Percentiles rank a stretch among this genome's conserved stretches.
Evolutionary conservation across 2,888 invertebrate species (phyloP).

Genomic region (Pristionchus maxplancki): DNA sequence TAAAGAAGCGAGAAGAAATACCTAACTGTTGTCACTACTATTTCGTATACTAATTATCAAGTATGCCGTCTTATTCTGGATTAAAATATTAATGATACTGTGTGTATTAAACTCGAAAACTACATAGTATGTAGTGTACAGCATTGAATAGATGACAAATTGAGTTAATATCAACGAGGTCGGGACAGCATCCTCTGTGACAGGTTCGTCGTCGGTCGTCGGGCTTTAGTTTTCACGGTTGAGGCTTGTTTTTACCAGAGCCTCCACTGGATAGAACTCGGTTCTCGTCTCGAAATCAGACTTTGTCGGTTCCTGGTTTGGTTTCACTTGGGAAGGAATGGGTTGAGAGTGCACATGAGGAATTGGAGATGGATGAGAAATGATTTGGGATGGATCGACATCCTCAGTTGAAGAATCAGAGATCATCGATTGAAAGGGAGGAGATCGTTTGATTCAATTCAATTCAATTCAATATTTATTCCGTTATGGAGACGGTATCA

Average conservation of each 20-base stretch:
- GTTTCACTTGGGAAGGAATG: not conserved
- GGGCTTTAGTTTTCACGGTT: not conserved
- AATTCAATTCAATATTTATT: too few relatives aligned
- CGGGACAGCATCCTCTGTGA: not conserved
- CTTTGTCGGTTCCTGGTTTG: not conserved
- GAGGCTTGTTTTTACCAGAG: not conserved
- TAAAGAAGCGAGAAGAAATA: not conserved
- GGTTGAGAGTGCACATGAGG: not conserved
- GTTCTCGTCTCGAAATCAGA: not conserved
- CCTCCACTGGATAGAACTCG: not conserved
- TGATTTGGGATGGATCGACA: not conserved
- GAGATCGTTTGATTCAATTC: not conserved
- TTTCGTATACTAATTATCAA: not conserved
- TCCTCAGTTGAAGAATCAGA: constrained; percentile 1
- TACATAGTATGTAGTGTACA: too few relatives aligned
- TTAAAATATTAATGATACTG: not conserved
- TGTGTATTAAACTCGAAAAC: too few relatives aligned
- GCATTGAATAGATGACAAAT: too few relatives aligned
- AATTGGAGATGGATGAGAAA: not conserved
- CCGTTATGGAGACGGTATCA: too few relatives aligned
- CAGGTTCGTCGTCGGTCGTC: not conserved
- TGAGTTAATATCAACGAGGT: too few relatives aligned
- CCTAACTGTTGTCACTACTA: not conserved
- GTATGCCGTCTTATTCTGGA: not conserved
- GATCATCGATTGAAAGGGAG: not conserved